Evolutionary conservation across 2,113 vertebrate genomes (phyloP).

Genomic region (Mandrillus leucophaeus): DNA sequence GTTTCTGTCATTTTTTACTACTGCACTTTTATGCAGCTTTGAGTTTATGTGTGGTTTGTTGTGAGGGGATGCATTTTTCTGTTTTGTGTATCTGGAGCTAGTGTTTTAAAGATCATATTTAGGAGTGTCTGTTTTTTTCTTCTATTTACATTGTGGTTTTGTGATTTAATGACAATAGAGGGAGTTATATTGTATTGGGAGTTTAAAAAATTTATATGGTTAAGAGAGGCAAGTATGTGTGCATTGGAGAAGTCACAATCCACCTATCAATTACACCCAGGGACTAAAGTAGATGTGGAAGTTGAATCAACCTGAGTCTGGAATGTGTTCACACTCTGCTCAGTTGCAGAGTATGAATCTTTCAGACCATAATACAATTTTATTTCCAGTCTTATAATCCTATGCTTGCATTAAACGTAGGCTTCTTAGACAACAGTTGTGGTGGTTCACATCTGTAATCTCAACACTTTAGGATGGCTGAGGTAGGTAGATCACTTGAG

Average conservation of each 20-base stretch:
- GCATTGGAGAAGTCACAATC: not conserved
- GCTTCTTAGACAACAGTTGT: not conserved
- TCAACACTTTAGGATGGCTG: too few species aligned
- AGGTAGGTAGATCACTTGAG: too few species aligned
- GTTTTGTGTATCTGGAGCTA: slow-evolving; percentile 52
- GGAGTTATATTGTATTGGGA: slow-evolving; percentile 26
- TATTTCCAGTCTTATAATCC: not conserved
- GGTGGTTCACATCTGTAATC: too few species aligned
- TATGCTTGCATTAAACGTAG: slow-evolving; percentile 6
- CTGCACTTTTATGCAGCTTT: slow-evolving; percentile 58
- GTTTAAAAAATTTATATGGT: slow-evolving; percentile 56
- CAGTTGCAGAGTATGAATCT: slow-evolving; percentile 13
- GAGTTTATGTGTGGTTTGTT: slow-evolving; percentile 66
- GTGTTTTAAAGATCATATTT: slow-evolving; percentile 66
- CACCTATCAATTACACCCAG: not conserved
- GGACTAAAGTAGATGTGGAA: not conserved
- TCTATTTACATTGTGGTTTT: slow-evolving; percentile 43
- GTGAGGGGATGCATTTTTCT: slow-evolving; percentile 20
- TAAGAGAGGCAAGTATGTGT: slow-evolving; percentile 45
- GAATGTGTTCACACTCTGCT: not conserved
- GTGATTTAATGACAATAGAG: slow-evolving; percentile 48
- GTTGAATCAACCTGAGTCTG: not conserved
- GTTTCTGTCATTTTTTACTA: slow-evolving; percentile 68
- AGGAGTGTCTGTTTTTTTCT: not conserved
- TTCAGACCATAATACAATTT: slow-evolving; percentile 40